A percentile compares a stretch with the other conserved stretches of the same genome.
These are phyloP conservation scores for Acridotheres tristis DNA, from an alignment of 2,797 vertebrate species.

Conservation along the genomic window DNA sequence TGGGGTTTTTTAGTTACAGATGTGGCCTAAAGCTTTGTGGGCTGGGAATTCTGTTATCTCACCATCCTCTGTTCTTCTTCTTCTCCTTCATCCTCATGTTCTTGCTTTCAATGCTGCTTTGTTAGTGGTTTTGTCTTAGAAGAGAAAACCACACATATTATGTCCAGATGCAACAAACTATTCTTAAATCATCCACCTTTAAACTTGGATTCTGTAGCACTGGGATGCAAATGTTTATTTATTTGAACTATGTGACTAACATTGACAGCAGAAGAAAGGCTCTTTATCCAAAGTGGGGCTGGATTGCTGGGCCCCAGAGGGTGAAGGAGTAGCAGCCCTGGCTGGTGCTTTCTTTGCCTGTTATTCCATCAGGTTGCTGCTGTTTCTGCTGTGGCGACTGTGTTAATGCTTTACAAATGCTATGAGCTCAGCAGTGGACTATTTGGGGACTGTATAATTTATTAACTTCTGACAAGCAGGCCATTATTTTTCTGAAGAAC, in stretches of 20 bases:
- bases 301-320: not conserved
- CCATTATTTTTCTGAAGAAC: not conserved
- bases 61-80: not conserved
- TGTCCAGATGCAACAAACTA: not conserved
- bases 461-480: not conserved
- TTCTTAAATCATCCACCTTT: not conserved
- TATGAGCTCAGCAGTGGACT: conserved; percentile 13
- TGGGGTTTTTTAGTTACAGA: not conserved
- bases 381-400: not conserved
- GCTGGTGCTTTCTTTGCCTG: not conserved
- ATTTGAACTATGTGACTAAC: not conserved
- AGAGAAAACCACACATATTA: not conserved
- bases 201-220: not conserved
- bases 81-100: not conserved
- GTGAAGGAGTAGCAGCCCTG: not conserved
- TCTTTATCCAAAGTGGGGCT: not conserved
- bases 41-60: not conserved
- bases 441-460: not conserved
- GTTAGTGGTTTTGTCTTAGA: not conserved
- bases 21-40: not conserved
- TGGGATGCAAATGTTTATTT: not conserved
- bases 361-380: not conserved
- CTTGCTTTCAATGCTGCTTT: not conserved
- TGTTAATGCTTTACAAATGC: conserved; percentile 23
- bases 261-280: not conserved